phyloP scores from a whole-genome alignment of 64 coral and sea anemone genomes.

The Pachyseris speciosa region DNA sequence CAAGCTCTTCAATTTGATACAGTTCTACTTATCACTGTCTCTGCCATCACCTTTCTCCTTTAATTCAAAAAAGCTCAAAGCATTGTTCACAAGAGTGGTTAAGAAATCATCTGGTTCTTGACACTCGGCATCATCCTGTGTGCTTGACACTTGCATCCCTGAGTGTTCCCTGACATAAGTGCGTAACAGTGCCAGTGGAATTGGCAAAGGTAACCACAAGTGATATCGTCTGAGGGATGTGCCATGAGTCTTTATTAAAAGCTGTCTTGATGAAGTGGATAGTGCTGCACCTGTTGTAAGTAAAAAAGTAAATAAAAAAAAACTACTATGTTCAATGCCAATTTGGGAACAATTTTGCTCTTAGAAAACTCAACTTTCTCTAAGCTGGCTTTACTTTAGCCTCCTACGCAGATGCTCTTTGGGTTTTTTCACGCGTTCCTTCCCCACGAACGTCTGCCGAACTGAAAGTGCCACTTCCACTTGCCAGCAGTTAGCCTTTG shows the following conservation, averaged over 20 bases:
- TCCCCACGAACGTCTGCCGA: no score
- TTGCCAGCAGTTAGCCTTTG: no score
- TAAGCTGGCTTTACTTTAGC: no score
- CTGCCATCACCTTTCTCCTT: neutral
- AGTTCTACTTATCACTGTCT: neutral
- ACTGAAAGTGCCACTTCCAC: no score
- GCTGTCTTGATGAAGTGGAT: conserved; percentile 46
- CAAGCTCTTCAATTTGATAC: no score
- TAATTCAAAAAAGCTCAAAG: neutral
- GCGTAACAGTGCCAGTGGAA: conserved; percentile 31
- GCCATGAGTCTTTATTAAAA: conserved; percentile 83
- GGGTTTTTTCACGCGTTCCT: no score
- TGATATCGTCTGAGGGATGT: conserved; percentile 87
- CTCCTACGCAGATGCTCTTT: no score
- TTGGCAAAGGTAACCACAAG: conserved; percentile 87
- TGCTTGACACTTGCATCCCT: neutral
- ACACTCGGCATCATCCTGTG: neutral
- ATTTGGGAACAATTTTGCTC: no score
- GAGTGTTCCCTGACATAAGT: neutral
- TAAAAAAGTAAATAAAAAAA: neutral
- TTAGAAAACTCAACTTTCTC: no score
- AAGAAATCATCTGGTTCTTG: neutral
- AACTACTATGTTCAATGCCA: neutral
- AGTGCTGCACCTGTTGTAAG: conserved; percentile 70
- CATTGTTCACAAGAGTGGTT: neutral